Conservation (phyloP, 2,113 vertebrate species). For the Laterallus jamaicensis region DNA sequence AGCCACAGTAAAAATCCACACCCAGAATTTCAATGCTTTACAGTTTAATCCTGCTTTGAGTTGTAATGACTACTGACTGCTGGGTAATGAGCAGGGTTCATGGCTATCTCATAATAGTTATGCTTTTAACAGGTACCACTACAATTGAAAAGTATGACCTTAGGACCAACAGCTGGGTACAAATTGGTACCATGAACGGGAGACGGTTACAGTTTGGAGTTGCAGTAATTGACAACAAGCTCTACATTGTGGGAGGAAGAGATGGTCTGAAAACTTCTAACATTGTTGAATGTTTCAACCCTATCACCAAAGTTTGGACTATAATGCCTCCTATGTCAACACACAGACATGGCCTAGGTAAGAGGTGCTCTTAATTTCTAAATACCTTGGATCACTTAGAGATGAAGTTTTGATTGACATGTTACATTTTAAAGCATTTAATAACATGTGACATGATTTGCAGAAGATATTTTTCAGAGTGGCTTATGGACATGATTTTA, state of each 20-base stretch:
- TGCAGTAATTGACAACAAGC: slow-evolving; percentile 94
- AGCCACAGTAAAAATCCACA: not conserved
- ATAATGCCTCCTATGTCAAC: slow-evolving; percentile 98
- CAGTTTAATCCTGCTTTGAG: not conserved
- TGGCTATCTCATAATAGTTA: not conserved
- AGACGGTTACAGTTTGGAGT: slow-evolving; percentile 94
- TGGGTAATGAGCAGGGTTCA: not conserved
- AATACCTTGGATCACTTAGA: not conserved
- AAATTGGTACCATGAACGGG: slow-evolving; percentile 90
- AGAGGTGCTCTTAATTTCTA: not conserved
- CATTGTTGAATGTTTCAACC: slow-evolving; percentile 95
- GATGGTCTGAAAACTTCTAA: slow-evolving; percentile 96
- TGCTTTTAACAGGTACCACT: slow-evolving; percentile 82
- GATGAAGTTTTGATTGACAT: no score
- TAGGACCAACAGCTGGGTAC: slow-evolving; percentile 91
- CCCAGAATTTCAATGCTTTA: not conserved
- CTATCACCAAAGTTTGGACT: slow-evolving; percentile 88
- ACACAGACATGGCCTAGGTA: slow-evolving; percentile 94
- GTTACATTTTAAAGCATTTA: not conserved
- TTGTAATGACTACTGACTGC: not conserved
- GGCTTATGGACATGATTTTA: not conserved
- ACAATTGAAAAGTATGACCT: slow-evolving; percentile 97
- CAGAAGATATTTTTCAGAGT: not conserved
- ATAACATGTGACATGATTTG: fast-evolving
- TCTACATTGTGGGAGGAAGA: slow-evolving; percentile 93